phyloP scores from a whole-genome alignment of 1,140 invertebrate species.

The Mycetomoellerius zeteki region DNA sequence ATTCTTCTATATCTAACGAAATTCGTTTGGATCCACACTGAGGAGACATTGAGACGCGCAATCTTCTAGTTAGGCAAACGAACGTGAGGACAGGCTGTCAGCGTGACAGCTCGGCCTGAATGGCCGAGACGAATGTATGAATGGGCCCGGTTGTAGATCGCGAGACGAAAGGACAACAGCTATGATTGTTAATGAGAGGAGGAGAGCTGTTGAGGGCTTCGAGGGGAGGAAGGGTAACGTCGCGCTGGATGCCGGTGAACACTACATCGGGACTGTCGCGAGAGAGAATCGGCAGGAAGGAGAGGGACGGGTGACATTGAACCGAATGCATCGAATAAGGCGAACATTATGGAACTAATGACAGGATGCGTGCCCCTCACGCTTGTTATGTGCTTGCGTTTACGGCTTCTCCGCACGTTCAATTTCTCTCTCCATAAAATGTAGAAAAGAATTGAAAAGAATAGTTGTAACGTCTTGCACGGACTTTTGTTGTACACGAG shows the following conservation, averaged over 20 bases:
- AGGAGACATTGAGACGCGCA: conserved; percentile 58
- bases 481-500: neutral
- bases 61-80: conserved; percentile 81
- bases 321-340: conserved; percentile 84
- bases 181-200: conserved; percentile 68
- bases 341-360: conserved; percentile 82
- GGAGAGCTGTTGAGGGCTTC: conserved; percentile 17
- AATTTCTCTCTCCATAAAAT: conserved; percentile 46
- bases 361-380: conserved; percentile 82
- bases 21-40: neutral
- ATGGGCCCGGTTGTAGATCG: conserved; percentile 70
- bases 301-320: conserved; percentile 84
- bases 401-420: conserved; percentile 48
- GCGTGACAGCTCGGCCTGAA: conserved; percentile 77
- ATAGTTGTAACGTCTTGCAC: neutral
- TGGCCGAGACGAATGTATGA: conserved; percentile 70
- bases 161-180: conserved; percentile 74
- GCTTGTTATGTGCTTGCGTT: conserved; percentile 62
- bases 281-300: conserved; percentile 74
- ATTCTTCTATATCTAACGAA: neutral
- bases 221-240: neutral
- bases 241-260: conserved; percentile 10
- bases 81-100: conserved; percentile 62
- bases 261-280: conserved; percentile 19
- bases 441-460: neutral